A percentile compares a stretch with the other conserved stretches of the same genome.
phyloP scores from a whole-genome alignment of 2,113 vertebrate genomes.

The Morone chrysops region DNA sequence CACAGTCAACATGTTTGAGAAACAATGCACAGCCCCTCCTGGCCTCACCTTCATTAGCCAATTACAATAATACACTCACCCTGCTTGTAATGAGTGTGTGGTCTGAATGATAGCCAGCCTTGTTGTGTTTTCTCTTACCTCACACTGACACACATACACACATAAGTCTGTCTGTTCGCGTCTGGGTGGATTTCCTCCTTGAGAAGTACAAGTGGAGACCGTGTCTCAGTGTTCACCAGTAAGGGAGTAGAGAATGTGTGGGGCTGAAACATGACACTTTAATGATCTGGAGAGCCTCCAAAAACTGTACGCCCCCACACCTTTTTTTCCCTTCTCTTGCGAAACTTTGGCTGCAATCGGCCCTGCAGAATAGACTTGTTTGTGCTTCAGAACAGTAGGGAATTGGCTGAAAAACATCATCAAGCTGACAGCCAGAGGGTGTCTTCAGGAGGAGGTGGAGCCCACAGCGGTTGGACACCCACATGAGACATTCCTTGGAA shows the following conservation, averaged over 20 bases:
- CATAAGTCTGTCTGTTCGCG: constrained; percentile 30
- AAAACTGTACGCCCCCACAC: constrained; percentile 55
- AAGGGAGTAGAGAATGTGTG: constrained; percentile 63
- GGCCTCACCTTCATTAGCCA: constrained; percentile 72
- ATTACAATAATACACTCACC: constrained; percentile 70
- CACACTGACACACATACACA: constrained; percentile 33
- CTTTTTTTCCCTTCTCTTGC: constrained; percentile 45
- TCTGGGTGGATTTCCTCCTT: constrained; percentile 63
- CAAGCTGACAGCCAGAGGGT: constrained; percentile 53
- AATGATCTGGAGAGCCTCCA: constrained; percentile 75
- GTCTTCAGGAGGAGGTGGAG: constrained; percentile 55
- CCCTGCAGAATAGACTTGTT: constrained; percentile 65
- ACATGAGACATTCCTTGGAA: constrained; percentile 72
- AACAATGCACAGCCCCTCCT: constrained; percentile 48
- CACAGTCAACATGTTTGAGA: constrained; percentile 45
- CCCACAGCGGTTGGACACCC: constrained; percentile 57
- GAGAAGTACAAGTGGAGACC: constrained; percentile 59
- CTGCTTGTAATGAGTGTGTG: constrained; percentile 74
- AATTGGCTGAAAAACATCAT: constrained; percentile 58
- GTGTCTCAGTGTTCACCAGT: constrained; percentile 51
- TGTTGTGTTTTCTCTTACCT: constrained; percentile 54
- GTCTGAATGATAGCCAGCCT: constrained; percentile 71
- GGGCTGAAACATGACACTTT: constrained; percentile 77
- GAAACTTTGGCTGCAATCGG: constrained; percentile 60
- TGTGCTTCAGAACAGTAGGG: constrained; percentile 56